Base-by-base conservation (phyloP, 2,797 vertebrate species). In the Cryptoblepharus egeriae region DNA sequence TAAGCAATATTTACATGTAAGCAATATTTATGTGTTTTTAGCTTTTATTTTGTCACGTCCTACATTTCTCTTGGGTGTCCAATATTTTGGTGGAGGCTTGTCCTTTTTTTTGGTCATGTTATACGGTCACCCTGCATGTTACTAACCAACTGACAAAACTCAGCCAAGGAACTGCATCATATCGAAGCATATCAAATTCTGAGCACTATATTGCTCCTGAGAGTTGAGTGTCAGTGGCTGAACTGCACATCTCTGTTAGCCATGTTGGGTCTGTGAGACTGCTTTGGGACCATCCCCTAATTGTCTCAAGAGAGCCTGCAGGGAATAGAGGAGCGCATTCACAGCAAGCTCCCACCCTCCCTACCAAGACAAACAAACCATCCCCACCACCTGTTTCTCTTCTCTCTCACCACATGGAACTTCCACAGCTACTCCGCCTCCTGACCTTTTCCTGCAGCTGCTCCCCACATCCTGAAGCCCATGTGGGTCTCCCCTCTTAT, bases 361-460 rank as follows among this genome's bases (percentile, higher is more conserved):
- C 80, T 83, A 55, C 90, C 88, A 90, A 91, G 80, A 88, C 88
- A 91, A 90, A 91, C 91, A 90, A 88, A 87, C 87, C 84, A 68
- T 85, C 85, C 76, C 83, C 84, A 84, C 90, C 92, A 91, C 91
- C 93, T 92, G 89, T 91, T 92, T 93, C 88, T 81, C 84, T 92
- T 92, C 89, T 89, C 91, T 91, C 89, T 90, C 91, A 89, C 82
- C 86, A 74, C 81, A 73, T 78, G 86, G 88, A 91, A 84, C 28
- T 92, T 92, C 93, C 91, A 88, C 91, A 90, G 88, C 88, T 85
- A 87, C 89, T 85, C 80, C 91, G 88, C 88, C 70, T 91, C 83
- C 82, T 83, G 78, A 81, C 91, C 88, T 88, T 84, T 76, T 85
- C 84, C 86, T 89, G 91, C 92, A 93, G 93, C 91, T 93, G 92